Evolutionary conservation across 2,797 vertebrate genomes (phyloP), one percentile per base, ranked within the genome.

Genomic region (Orestias chungarensis): DNA sequence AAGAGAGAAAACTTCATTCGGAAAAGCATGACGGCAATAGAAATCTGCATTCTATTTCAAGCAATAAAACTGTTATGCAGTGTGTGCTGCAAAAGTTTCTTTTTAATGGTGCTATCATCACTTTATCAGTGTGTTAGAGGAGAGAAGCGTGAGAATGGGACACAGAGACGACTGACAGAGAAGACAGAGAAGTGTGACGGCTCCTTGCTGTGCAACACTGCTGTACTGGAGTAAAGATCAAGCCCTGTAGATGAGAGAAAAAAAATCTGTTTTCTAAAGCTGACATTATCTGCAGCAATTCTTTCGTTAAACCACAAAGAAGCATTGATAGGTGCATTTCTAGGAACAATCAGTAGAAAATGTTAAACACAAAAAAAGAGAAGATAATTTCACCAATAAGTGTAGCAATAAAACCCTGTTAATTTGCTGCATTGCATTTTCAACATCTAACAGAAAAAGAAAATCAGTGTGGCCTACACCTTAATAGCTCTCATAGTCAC

Each of bases 401-500:
- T 43, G 27, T 54, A 69, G 61, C 64, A 74, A 66, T 69, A 82
- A 76, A 65, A 57, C 43, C 33, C 38, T 18, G 20, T 81, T 76
- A 20, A 35, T 70, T n/a, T 7, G 4, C 49, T 49, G 20, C 55
- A 74, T 78, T 75, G 49, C 49, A 70, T 82, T 73, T 70, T 66
- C 42, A 80, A 55, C 46, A 47, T 43, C 84, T 35, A 74, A 80
- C 71, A 83, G 74, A n/a, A 10, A 76, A 77, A 77, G 74, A 82
- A 84, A 82, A 25, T 47, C 6, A 3, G 77, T 55, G 40, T 74
- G 68, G 55, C 79, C 81, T 80, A 52, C 86, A 86, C 68, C 72
- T 81, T 92, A 89, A 90, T 90, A 81, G 74, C 80, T 82, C 81
- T n/a, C n/a, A n/a, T n/a, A n/a, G 77, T 85, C 68, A 87, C 86